Percentiles rank a stretch among this genome's conserved stretches.
Conservation (phyloP, 2,888 invertebrate species). For the Drosophila affinis region DNA sequence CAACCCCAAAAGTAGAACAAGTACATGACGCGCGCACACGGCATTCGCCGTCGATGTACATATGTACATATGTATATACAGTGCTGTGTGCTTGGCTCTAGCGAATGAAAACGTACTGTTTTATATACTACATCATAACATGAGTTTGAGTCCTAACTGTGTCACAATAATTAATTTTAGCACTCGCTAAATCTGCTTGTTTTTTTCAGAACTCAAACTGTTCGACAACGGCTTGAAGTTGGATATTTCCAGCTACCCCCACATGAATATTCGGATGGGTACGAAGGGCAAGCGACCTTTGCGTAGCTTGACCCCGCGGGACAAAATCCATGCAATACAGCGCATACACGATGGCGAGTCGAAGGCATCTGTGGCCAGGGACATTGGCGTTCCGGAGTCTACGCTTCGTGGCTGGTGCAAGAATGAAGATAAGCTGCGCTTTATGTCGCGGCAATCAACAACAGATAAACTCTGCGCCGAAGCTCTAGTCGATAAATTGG, state of each 20-base stretch:
- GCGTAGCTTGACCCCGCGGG: conserved; percentile 89
- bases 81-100: conserved; percentile 56
- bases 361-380: conserved; percentile 93
- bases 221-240: conserved; percentile 83
- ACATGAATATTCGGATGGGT: conserved; percentile 85
- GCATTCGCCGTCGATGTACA: conserved; percentile 44
- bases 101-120: conserved; percentile 77
- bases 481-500: conserved; percentile 80
- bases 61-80: conserved; percentile 43
- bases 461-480: conserved; percentile 86
- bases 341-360: conserved; percentile 93
- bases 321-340: conserved; percentile 92
- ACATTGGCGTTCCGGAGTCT: conserved; percentile 94
- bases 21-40: conserved; percentile 71
- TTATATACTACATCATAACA: conserved; percentile 41
- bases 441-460: conserved; percentile 89
- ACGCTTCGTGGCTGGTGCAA: conserved; percentile 95
- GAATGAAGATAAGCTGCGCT: conserved; percentile 90
- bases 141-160: conserved; percentile 56
- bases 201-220: conserved; percentile 81
- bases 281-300: conserved; percentile 91
- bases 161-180: conserved; percentile 62
- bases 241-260: conserved; percentile 83
- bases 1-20: conserved; percentile 62
- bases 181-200: conserved; percentile 13